Evolutionary conservation across 2,797 vertebrate genomes (phyloP).

Genomic region (Cygnus olor): DNA sequence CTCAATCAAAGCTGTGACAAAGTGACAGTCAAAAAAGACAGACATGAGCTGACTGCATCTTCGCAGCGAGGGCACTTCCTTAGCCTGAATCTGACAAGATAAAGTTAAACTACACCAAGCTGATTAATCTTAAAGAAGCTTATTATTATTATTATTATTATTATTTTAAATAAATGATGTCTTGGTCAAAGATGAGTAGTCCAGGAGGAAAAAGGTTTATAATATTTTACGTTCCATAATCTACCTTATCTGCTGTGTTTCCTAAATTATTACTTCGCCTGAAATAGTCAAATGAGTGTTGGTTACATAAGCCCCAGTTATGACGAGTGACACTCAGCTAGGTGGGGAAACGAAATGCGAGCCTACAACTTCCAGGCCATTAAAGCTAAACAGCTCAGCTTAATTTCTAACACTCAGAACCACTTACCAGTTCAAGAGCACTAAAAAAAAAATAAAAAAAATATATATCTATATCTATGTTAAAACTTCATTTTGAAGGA

Average conservation of each 20-base stretch:
- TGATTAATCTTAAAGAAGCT: constrained; percentile 21
- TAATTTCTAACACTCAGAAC: neutral
- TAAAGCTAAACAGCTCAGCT: neutral
- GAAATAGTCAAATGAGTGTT: neutral
- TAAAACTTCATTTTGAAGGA: neutral
- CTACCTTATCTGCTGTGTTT: neutral
- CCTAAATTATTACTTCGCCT: neutral
- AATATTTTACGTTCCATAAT: neutral
- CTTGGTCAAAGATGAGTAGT: neutral
- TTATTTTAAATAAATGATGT: neutral
- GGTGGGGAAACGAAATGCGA: neutral
- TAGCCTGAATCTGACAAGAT: neutral
- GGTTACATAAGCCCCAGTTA: neutral
- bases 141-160: neutral
- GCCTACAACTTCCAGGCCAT: accelerated
- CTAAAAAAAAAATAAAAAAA: too few relatives aligned
- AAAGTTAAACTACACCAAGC: neutral
- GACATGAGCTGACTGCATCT: neutral
- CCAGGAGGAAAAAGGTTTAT: neutral
- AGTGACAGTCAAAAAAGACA: constrained; percentile 23
- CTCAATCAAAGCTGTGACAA: neutral
- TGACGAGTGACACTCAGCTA: neutral
- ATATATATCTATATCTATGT: neutral
- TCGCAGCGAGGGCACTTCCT: neutral
- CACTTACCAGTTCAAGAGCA: neutral